Evolutionary conservation across 2,113 vertebrate species (phyloP), one percentile per base, ranked within the genome.

Genomic region (Thymallus thymallus): DNA sequence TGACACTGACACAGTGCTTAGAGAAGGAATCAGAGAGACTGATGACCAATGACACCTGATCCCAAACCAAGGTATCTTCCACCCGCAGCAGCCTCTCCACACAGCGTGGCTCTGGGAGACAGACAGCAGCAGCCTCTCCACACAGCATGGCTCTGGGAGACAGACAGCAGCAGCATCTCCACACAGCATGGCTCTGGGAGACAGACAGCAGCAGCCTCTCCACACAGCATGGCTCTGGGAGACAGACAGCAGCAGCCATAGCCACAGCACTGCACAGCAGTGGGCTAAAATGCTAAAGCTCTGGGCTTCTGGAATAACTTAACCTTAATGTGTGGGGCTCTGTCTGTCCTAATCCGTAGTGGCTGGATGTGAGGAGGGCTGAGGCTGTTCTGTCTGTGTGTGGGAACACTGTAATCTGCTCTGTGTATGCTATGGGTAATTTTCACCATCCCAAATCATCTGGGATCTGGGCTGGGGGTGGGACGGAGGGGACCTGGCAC

Each of bases 401-500:
- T 65, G 63, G 29, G 63, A 65, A 29, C 12, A 26, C 63, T 65
- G 26, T 30, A 29, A 65, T 65, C 63, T 26, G 63, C 16, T 29
- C 63, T n/a, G 63, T 29, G 63, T 20, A 29, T 30, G 35, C 35
- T 41, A 41, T 10, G 64, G 64, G 64, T 67, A 3, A 67, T 67
- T 35, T 41, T 22, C 32, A 41, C 64, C 30, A n/a, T 30, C 16
- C 64, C 12, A 67, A 65, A 41, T 32, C 32, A 30, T 67, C 30
- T n/a, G 64, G n/a, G 64, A 9, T 20, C 30, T 67, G 18, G n/a
- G 32, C n/a, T 41, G 41, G 23, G n/a, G 23, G 68, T 69, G 41
- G 68, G 68, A 51, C 5, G 41, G 32, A 29, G 41, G 41, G 45
- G 20, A 68, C 22, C 46, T 73, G 71, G 58, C 69, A 45, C 45